These are phyloP conservation scores for Acrocyrtus sp. DNA, from an alignment of 2,888 invertebrate genomes.

Conservation along the genomic window DNA sequence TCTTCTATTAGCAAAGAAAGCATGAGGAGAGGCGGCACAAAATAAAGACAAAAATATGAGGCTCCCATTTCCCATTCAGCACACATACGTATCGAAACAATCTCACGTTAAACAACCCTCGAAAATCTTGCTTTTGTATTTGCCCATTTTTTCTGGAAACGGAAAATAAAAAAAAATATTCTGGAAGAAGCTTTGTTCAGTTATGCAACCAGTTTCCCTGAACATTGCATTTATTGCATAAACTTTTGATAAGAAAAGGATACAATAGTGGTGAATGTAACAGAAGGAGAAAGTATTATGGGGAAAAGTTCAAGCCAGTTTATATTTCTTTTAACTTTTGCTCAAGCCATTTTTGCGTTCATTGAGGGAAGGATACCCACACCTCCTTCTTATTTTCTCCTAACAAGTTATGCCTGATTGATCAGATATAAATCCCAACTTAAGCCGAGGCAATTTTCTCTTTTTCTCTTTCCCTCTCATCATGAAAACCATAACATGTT, in stretches of 20 bases:
- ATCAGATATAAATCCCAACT: conserved; percentile 52
- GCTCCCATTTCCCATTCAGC: neutral
- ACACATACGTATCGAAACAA: too few species aligned
- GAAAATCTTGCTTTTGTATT: too few species aligned
- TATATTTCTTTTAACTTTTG: conserved; percentile 12
- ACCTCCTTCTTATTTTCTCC: conserved; percentile 12
- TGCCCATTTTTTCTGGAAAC: too few species aligned
- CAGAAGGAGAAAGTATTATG: conserved; percentile 2
- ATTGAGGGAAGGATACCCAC: too few species aligned
- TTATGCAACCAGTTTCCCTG: conserved; percentile 1
- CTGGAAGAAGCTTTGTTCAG: neutral
- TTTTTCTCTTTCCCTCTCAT: conserved; percentile 29
- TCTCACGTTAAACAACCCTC: too few species aligned
- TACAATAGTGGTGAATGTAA: conserved; percentile 16
- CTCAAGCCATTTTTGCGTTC: too few species aligned
- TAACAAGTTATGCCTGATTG: conserved; percentile 51
- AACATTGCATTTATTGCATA: conserved; percentile 32
- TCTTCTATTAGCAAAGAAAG: too few species aligned
- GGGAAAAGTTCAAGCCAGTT: conserved; percentile 11
- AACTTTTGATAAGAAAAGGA: conserved; percentile 6
- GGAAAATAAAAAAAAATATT: too few species aligned
- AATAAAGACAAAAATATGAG: neutral
- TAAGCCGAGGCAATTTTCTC: conserved; percentile 43
- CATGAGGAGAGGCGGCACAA: neutral
- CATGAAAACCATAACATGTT: conserved; percentile 41